phyloP scores from a whole-genome alignment of 2,113 vertebrate species.

The Tenrec ecaudatus region DNA sequence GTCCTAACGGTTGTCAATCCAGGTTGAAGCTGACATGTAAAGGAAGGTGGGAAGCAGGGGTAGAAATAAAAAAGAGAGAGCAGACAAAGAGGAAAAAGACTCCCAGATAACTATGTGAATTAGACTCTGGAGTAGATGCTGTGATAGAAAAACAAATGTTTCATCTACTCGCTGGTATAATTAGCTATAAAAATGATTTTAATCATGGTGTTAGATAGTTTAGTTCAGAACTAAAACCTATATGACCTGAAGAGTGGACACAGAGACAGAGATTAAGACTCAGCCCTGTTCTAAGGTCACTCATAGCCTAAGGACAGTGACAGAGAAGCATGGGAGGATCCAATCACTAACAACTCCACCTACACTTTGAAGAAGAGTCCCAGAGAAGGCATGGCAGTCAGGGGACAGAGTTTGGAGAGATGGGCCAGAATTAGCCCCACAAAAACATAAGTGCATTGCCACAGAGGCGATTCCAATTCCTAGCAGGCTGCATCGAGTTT shows the following conservation, averaged over 20 bases:
- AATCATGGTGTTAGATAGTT: neutral
- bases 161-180: neutral
- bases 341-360: neutral
- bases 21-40: neutral
- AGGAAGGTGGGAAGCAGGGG: neutral
- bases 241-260: neutral
- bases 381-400: neutral
- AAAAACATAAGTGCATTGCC: neutral
- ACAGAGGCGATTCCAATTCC: too few species aligned
- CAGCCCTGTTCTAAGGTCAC: neutral
- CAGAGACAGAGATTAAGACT: neutral
- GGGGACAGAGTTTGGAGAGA: conserved; percentile 28
- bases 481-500: too few species aligned
- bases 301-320: neutral
- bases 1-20: neutral
- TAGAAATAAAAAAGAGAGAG: neutral
- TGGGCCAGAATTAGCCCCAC: neutral
- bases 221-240: neutral
- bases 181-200: neutral
- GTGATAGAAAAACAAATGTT: neutral
- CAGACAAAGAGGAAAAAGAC: neutral
- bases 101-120: neutral
- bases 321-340: neutral
- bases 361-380: conserved; percentile 32
- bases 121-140: neutral